Evolutionary conservation across 2,797 vertebrate species (phyloP).

Genomic region (Phalanger gymnotis): DNA sequence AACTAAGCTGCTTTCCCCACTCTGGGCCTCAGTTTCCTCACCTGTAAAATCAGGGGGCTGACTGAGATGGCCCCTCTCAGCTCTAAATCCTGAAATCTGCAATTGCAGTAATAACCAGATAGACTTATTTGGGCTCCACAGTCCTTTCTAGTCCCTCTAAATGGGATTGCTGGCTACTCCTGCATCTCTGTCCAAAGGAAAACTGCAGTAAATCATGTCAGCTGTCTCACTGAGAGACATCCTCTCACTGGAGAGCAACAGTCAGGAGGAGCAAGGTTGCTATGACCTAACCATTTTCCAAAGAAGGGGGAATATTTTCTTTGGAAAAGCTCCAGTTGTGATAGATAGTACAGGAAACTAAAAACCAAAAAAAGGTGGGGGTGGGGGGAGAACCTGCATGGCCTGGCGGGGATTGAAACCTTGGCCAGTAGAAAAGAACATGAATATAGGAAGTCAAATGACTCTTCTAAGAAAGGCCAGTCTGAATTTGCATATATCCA

Average conservation of each 20-base stretch:
- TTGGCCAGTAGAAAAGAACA: neutral
- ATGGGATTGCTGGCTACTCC: neutral
- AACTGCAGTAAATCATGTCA: neutral
- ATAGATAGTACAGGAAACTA: neutral
- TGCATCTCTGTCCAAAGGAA: neutral
- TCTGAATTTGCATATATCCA: neutral
- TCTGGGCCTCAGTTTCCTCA: neutral
- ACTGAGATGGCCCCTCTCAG: neutral
- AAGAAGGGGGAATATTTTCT: neutral
- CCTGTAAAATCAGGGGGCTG: neutral
- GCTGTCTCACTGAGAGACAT: neutral
- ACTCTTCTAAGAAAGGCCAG: neutral
- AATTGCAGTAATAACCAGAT: neutral
- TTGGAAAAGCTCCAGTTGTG: neutral
- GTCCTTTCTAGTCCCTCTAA: neutral
- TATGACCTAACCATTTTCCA: neutral
- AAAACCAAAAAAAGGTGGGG: neutral
- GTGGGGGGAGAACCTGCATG: neutral
- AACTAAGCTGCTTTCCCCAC: neutral
- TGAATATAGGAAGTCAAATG: neutral
- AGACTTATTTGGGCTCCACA: neutral
- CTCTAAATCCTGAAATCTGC: neutral
- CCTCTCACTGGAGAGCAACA: neutral
- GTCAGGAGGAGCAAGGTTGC: neutral
- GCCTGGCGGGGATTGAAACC: neutral